Evolutionary conservation across 2,797 vertebrate species (phyloP), one percentile per base, ranked within the genome.

Genomic region (Macropus fuliginosus): DNA sequence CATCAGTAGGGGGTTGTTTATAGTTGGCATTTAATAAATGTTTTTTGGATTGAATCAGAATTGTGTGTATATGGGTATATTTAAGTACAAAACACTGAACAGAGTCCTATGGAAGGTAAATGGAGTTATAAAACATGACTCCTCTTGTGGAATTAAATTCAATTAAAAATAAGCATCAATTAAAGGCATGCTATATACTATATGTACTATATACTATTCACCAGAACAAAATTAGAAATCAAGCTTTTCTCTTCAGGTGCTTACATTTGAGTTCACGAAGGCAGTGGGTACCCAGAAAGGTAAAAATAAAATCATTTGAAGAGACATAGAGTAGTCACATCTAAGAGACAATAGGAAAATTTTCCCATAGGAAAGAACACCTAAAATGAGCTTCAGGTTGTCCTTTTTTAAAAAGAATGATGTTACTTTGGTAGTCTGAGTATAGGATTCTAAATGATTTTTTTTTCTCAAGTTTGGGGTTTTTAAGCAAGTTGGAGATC

Each of bases 361-460:
- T 59, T 90, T 29, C 92, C 94, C 94, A 55, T 52, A 54, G 54
- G 24, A 50, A 62, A 62, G 13, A 0, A 12, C 11, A 34, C 29
- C 0, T 34, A 14, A 16, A 4, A 10, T 52, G 94, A 92, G 54
- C 50, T 90, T 56, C 52, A 59, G 91, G 56, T 40, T n/a, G 46
- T 34, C 95, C 55, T 94, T 95, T 96, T 94, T 95, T 4, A 28
- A 94, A 74, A 92, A 95, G 92, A 74, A 93, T 55, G 57, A 40
- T 54, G 21, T 96, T 97, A 91, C 92, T 92, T 96, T 97, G 96
- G 96, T 98, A 97, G 96, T 92, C 96, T 92, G 54, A 95, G 90
- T 96, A 24, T 21, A 56, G 91, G 90, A 97, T 93, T 94, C 62
- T 52, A 55, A n/a, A 46, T 57, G 55, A 89, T 46, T 93, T 94